These are phyloP conservation scores for Hiodon tergisus DNA, from an alignment of 2,113 vertebrate genomes.

Conservation along the genomic window DNA sequence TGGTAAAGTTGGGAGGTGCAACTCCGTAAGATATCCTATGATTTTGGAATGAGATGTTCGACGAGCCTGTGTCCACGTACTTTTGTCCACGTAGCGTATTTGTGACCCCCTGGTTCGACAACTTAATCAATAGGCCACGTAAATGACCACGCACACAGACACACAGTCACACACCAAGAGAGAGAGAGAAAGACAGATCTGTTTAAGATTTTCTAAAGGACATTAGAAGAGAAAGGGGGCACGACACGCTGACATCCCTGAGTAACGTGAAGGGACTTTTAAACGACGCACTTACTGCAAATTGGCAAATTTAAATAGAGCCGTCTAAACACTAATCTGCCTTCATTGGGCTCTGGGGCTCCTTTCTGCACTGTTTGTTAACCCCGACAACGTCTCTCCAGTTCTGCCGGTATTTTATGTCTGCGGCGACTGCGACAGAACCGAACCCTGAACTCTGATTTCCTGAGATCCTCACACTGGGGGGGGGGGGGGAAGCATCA, in stretches of 20 bases:
- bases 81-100: too few relatives aligned
- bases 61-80: too few relatives aligned
- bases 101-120: too few relatives aligned
- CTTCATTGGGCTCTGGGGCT: not conserved
- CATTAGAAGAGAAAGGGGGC: constrained; percentile 7
- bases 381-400: not conserved
- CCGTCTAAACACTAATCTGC: constrained; percentile 2
- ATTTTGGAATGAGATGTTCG: too few relatives aligned
- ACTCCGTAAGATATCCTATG: too few relatives aligned
- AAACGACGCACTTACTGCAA: constrained; percentile 13
- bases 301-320: not conserved
- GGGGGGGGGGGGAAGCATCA: too few relatives aligned
- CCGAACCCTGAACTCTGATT: not conserved
- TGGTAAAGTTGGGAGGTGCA: too few relatives aligned
- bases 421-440: not conserved
- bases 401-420: not conserved
- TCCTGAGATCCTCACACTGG: constrained; percentile 5
- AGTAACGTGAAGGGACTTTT: constrained; percentile 2
- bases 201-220: not conserved
- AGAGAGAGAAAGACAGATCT: not conserved
- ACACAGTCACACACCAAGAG: not conserved
- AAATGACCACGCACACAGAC: not conserved
- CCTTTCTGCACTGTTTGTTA: constrained; percentile 3
- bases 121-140: too few relatives aligned
- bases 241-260: not conserved